A percentile compares a stretch with the other conserved stretches of the same genome.
Conservation (phyloP, 2,113 vertebrate genomes). For the Rhizomys pruinosus region DNA sequence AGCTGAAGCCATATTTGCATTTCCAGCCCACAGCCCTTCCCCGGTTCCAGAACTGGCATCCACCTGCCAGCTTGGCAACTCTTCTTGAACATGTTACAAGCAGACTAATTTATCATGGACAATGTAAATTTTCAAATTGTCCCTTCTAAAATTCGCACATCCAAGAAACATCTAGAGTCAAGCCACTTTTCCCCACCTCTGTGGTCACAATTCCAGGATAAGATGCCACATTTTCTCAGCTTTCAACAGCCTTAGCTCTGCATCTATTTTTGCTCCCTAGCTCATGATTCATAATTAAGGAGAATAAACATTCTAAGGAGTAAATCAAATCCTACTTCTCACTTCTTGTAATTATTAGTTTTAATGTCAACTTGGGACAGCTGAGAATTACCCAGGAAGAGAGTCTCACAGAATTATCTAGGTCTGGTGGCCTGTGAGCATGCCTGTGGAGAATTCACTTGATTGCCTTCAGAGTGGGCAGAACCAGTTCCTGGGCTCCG, state of each 20-base stretch:
- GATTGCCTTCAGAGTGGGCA: neutral
- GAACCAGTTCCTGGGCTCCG: too few relatives aligned
- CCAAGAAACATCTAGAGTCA: neutral
- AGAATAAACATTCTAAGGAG: conserved; percentile 9
- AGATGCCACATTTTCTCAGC: neutral
- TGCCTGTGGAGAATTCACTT: neutral
- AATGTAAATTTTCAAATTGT: conserved; percentile 38
- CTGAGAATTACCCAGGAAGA: neutral
- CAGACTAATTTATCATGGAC: neutral
- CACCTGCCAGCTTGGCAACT: conserved; percentile 17
- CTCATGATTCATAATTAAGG: neutral
- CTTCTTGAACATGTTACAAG: conserved; percentile 18
- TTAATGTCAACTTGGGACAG: neutral
- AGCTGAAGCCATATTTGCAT: neutral
- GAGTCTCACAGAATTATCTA: neutral
- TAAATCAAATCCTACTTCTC: neutral
- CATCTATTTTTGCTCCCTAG: neutral
- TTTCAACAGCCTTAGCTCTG: neutral
- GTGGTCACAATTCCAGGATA: neutral
- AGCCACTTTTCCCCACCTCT: neutral
- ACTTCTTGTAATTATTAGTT: conserved; percentile 1
- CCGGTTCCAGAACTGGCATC: conserved; percentile 35
- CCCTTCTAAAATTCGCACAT: neutral
- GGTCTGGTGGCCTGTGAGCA: neutral
- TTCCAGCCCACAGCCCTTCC: conserved; percentile 22